Evolutionary conservation across 2,113 vertebrate species (phyloP).

Genomic region (Embiotoca jacksoni): DNA sequence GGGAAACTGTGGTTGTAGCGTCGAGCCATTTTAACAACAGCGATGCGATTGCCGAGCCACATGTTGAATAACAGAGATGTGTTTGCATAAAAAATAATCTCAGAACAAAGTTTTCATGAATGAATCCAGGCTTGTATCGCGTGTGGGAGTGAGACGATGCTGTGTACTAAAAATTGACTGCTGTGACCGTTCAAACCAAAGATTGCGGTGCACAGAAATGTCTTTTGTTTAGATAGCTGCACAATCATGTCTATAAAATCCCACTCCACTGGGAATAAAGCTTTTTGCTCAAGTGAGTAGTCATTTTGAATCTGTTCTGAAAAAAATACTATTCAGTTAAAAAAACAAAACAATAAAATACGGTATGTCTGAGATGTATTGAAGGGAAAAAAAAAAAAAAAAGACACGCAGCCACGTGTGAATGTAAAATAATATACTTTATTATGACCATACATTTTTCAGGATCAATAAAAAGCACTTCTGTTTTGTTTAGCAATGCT

Average conservation of each 20-base stretch:
- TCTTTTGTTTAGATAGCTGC: conserved; percentile 1
- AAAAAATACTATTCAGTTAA: no score
- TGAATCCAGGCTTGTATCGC: neutral
- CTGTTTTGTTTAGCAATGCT: conserved; percentile 58
- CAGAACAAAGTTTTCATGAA: conserved; percentile 33
- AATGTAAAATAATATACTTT: conserved; percentile 85
- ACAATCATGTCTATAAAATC: neutral
- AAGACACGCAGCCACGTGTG: conserved; percentile 20
- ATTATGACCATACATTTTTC: conserved; percentile 81
- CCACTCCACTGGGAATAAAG: neutral
- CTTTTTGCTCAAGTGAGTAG: no score
- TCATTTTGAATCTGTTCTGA: no score
- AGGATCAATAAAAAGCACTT: conserved; percentile 82
- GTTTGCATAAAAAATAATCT: neutral
- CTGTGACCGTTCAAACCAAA: neutral
- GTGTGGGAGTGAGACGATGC: conserved; percentile 8
- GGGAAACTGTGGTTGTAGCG: neutral
- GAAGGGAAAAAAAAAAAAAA: neutral
- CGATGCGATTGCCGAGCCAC: conserved; percentile 5
- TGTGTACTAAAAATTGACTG: neutral
- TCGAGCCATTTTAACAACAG: conserved; percentile 37
- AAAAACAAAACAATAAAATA: no score
- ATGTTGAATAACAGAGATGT: neutral
- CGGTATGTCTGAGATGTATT: no score
- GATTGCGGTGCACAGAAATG: neutral